phyloP scores from a whole-genome alignment of 2,888 invertebrate species.

The Volucella inanis region DNA sequence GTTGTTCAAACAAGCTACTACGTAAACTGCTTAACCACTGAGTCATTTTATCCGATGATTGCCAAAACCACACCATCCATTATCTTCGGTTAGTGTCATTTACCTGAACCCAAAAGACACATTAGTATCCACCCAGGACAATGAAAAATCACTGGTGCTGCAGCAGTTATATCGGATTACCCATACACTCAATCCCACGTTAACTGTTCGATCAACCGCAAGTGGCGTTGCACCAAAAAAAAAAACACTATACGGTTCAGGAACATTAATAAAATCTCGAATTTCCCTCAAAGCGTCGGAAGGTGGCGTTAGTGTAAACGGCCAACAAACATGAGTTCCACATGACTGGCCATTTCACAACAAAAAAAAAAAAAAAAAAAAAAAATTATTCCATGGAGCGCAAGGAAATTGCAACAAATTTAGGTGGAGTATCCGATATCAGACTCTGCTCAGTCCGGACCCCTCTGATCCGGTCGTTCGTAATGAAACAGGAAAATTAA shows the following conservation, averaged over 20 bases:
- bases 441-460: not conserved
- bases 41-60: slow-evolving; percentile 17
- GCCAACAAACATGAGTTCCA: slow-evolving; percentile 55
- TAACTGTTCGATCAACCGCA: slow-evolving; percentile 63
- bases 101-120: slow-evolving; percentile 18
- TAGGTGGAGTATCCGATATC: slow-evolving; percentile 69
- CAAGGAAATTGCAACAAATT: slow-evolving; percentile 54
- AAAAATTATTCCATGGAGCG: not conserved
- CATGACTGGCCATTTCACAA: slow-evolving; percentile 51
- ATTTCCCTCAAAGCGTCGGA: slow-evolving; percentile 57
- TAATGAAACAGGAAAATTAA: slow-evolving; percentile 49
- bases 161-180: slow-evolving; percentile 52
- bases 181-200: slow-evolving; percentile 40
- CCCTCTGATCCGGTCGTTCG: slow-evolving; percentile 13
- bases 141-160: slow-evolving; percentile 27
- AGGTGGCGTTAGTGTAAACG: slow-evolving; percentile 59
- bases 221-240: slow-evolving; percentile 30
- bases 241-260: slow-evolving; percentile 9
- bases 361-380: slow-evolving; percentile 20
- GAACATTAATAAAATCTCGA: slow-evolving; percentile 53
- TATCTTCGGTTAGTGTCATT: slow-evolving; percentile 46
- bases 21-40: not conserved
- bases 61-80: slow-evolving; percentile 37
- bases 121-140: not conserved
- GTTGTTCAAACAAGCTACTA: too few relatives aligned